These are phyloP conservation scores for Heliothis subflexa DNA, from an alignment of 1,140 invertebrate genomes.

Conservation along the genomic window DNA sequence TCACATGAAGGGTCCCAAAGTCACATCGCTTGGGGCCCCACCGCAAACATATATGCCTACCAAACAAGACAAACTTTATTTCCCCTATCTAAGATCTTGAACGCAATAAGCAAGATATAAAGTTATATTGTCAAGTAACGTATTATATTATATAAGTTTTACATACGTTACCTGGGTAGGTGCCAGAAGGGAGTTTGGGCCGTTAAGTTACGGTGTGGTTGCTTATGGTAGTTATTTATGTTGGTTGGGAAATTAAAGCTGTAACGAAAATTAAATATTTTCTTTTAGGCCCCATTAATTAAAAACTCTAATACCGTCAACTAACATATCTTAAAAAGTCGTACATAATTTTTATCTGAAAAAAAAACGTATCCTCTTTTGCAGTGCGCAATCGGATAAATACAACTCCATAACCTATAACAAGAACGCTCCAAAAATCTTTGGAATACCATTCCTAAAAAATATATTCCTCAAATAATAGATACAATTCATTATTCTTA, in stretches of 20 bases:
- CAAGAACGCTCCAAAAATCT: no score
- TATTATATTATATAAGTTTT: constrained; percentile 37
- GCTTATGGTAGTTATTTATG: neutral
- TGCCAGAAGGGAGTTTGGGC: neutral
- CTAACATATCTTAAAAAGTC: no score
- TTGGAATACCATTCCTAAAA: no score
- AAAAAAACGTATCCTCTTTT: no score
- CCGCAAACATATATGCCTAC: constrained; percentile 34
- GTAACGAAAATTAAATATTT: no score
- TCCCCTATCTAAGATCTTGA: constrained; percentile 43
- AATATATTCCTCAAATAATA: no score
- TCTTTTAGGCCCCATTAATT: no score
- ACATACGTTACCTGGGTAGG: constrained; percentile 37
- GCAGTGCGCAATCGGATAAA: no score
- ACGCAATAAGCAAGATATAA: constrained; percentile 38
- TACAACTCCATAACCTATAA: no score
- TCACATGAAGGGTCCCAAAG: constrained; percentile 13
- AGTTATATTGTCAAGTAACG: constrained; percentile 36
- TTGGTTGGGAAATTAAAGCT: neutral
- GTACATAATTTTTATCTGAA: no score
- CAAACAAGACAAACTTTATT: constrained; percentile 31
- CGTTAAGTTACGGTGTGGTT: neutral
- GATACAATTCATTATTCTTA: neutral
- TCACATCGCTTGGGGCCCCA: constrained; percentile 32
- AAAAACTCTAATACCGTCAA: no score